Percentiles rank a stretch among this genome's conserved stretches.
Evolutionary conservation across 2,113 vertebrate species (phyloP).

Genomic region (Odontesthes bonariensis): DNA sequence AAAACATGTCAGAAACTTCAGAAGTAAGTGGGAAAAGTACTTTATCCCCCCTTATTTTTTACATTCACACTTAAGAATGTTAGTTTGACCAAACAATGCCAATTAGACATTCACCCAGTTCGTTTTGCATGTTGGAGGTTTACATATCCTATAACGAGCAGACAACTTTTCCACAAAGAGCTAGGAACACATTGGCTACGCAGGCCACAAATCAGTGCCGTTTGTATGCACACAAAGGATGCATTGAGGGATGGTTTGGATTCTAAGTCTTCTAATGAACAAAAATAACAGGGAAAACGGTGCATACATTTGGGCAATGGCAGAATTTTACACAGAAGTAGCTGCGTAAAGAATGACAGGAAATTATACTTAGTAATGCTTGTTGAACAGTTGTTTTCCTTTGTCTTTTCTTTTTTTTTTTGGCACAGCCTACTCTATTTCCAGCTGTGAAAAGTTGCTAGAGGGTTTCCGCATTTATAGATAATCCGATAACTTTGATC

Average conservation of each 20-base stretch:
- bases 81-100: not conserved
- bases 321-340: not conserved
- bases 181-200: not conserved
- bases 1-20: not conserved
- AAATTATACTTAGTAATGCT: not conserved
- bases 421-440: not conserved
- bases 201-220: not conserved
- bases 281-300: not conserved
- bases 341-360: not conserved
- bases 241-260: conserved; percentile 5
- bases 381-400: not conserved
- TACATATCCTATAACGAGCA: too few relatives aligned
- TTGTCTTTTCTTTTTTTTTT: not conserved
- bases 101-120: too few relatives aligned
- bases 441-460: not conserved
- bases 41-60: too few relatives aligned
- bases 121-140: too few relatives aligned
- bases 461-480: not conserved
- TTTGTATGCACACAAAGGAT: conserved; percentile 9
- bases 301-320: not conserved
- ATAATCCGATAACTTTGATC: not conserved
- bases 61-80: not conserved
- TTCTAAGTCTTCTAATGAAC: not conserved
- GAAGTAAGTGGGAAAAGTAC: not conserved
- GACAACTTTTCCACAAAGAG: too few relatives aligned